A percentile compares a stretch with the other conserved stretches of the same genome.
Evolutionary conservation across 2,888 invertebrate species (phyloP).

Genomic region (Amphiduros pacificus): DNA sequence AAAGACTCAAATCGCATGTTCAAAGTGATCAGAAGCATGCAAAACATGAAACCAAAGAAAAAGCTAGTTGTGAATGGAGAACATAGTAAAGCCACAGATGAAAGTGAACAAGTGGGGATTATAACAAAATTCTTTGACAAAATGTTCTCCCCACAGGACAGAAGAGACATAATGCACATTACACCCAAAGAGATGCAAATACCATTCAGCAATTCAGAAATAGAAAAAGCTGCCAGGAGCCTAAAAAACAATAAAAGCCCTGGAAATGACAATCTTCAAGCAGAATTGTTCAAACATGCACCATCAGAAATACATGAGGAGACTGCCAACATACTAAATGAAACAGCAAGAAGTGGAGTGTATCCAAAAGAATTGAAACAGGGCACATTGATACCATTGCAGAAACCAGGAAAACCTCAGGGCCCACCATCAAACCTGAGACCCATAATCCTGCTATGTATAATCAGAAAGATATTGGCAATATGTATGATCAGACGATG

Average conservation of each 20-base stretch:
- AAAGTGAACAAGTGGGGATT: no score
- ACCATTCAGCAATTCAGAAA: conserved; percentile 1
- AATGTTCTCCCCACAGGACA: not conserved
- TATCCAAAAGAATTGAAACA: conserved; percentile 2
- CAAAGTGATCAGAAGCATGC: not conserved
- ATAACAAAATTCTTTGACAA: not conserved
- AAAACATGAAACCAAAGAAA: no score
- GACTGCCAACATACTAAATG: conserved; percentile 4
- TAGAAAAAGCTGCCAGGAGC: not conserved
- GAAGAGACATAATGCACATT: not conserved
- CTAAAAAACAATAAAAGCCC: conserved; percentile 11
- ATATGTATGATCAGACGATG: not conserved
- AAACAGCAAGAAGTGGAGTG: not conserved
- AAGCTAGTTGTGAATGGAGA: no score
- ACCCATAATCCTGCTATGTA: not conserved
- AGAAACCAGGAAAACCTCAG: conserved; percentile 5
- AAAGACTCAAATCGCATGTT: conserved; percentile 6
- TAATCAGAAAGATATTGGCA: not conserved
- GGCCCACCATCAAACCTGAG: conserved; percentile 5
- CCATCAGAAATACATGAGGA: not conserved
- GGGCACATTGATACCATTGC: conserved; percentile 9
- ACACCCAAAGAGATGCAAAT: not conserved
- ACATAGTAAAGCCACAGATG: no score
- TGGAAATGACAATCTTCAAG: not conserved
- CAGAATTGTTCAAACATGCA: not conserved